phyloP scores from a whole-genome alignment of 2,888 invertebrate species.

The Mesopsocus fuscifrons region DNA sequence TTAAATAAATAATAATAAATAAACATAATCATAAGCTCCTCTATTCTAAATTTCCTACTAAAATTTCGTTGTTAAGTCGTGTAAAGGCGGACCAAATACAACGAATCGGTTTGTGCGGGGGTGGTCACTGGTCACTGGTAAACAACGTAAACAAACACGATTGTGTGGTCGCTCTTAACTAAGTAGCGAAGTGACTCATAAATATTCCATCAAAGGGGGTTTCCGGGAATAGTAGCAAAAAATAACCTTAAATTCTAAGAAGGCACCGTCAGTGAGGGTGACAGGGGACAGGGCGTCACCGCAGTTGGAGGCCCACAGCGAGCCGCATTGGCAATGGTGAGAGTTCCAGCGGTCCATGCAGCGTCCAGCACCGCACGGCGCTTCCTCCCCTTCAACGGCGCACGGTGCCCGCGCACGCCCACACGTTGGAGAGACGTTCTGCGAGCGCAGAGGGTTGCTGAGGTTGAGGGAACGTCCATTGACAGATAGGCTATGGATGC shows the following conservation, averaged over 20 bases:
- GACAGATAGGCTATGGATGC: constrained; percentile 75
- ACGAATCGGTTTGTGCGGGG: too few species aligned
- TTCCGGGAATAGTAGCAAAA: too few species aligned
- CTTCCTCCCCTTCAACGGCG: constrained; percentile 7
- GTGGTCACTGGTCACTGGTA: too few species aligned
- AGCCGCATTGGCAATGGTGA: constrained; percentile 49
- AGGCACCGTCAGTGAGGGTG: constrained; percentile 57
- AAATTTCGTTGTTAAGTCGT: too few species aligned
- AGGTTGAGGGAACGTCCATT: constrained; percentile 71
- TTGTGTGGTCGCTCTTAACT: too few species aligned
- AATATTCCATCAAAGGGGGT: too few species aligned
- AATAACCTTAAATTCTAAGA: constrained; percentile 47
- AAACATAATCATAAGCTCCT: too few species aligned
- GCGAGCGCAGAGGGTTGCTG: constrained; percentile 51
- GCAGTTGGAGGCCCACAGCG: constrained; percentile 59
- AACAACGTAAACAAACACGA: too few species aligned
- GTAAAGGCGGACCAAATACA: too few species aligned
- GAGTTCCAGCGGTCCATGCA: constrained; percentile 77
- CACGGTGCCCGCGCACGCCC: constrained; percentile 32
- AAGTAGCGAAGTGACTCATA: too few species aligned
- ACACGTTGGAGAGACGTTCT: constrained; percentile 58
- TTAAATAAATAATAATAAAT: too few species aligned
- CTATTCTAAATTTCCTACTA: too few species aligned
- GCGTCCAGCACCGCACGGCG: constrained; percentile 34
- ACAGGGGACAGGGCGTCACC: constrained; percentile 57